Evolutionary conservation across 2,888 invertebrate species (phyloP).

Genomic region (Ophioninae sp.): DNA sequence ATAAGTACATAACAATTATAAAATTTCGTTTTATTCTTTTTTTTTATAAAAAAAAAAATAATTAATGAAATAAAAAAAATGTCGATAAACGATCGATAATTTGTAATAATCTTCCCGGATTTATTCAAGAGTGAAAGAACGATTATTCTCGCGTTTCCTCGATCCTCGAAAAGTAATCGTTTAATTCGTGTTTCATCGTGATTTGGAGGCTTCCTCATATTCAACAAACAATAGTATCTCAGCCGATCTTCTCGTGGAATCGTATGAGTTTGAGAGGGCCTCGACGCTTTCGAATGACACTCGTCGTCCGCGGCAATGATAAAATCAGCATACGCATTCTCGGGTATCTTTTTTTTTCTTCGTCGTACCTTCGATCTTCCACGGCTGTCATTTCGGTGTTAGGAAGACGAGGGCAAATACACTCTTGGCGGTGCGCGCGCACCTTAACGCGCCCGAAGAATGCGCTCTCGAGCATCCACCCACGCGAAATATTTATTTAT

Average conservation of each 20-base stretch:
- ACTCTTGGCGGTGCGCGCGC: not conserved
- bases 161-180: not conserved
- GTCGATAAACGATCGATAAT: not conserved
- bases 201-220: not conserved
- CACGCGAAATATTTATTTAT: conserved; percentile 59
- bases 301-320: conserved; percentile 19
- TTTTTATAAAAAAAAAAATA: no score
- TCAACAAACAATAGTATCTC: not conserved
- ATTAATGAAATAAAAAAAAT: no score
- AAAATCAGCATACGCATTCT: conserved; percentile 24
- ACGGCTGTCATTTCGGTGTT: conserved; percentile 52
- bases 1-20: no score
- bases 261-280: not conserved
- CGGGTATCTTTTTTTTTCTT: not conserved
- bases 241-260: not conserved
- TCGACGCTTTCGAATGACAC: conserved; percentile 3
- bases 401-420: conserved; percentile 36
- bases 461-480: conserved; percentile 51
- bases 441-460: not conserved
- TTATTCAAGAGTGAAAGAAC: not conserved
- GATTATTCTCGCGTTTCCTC: not conserved
- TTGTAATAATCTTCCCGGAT: not conserved
- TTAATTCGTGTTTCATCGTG: not conserved
- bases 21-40: no score
- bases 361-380: conserved; percentile 35